phyloP scores from a whole-genome alignment of 2,888 invertebrate genomes.

The Hybos culiciformis region DNA sequence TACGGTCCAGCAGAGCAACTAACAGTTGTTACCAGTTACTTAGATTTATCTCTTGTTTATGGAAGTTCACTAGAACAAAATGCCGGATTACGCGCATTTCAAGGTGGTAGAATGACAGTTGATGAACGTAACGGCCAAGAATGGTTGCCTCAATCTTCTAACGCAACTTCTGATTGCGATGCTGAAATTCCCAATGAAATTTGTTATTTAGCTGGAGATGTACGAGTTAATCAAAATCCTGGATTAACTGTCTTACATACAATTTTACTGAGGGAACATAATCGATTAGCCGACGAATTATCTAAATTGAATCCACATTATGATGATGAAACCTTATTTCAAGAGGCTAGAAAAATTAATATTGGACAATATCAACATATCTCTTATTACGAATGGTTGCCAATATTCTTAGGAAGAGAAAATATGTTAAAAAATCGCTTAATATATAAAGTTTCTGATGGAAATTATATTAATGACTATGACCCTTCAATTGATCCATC shows the following conservation, averaged over 20 bases:
- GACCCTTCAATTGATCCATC: conserved; percentile 38
- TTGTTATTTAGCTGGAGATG: conserved; percentile 54
- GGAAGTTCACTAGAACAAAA: conserved; percentile 52
- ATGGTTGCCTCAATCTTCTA: conserved; percentile 54
- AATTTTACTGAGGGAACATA: conserved; percentile 36
- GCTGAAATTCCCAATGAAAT: conserved; percentile 42
- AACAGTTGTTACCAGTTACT: conserved; percentile 25
- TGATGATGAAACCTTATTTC: conserved; percentile 36
- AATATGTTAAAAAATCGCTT: conserved; percentile 23
- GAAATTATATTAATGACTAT: conserved; percentile 36
- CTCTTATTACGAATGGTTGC: conserved; percentile 38
- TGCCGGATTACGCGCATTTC: conserved; percentile 45
- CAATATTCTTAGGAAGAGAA: conserved; percentile 27
- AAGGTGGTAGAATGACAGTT: conserved; percentile 49
- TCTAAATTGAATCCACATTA: conserved; percentile 36
- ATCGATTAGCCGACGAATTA: conserved; percentile 33
- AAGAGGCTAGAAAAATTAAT: conserved; percentile 36
- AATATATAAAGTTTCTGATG: conserved; percentile 17
- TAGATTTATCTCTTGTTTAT: conserved; percentile 68
- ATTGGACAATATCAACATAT: conserved; percentile 39
- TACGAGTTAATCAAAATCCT: conserved; percentile 30
- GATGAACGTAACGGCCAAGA: conserved; percentile 42
- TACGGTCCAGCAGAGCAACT: conserved; percentile 48
- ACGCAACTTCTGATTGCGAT: conserved; percentile 34
- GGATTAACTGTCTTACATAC: conserved; percentile 34